These are phyloP conservation scores for Eristalis intricaria DNA, from an alignment of 2,888 invertebrate species.

Conservation along the genomic window DNA sequence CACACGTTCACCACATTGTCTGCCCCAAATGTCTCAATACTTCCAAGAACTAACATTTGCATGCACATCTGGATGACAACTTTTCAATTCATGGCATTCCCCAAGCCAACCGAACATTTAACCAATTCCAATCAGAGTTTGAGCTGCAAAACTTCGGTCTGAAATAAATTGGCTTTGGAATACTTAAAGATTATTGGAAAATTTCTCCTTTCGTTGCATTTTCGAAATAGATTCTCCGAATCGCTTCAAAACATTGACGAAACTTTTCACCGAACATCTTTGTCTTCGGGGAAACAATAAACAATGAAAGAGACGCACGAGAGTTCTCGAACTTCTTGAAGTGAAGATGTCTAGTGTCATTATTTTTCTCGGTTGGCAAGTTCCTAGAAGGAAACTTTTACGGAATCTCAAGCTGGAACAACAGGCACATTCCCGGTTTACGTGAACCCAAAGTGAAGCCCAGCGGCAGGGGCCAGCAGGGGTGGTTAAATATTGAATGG, in stretches of 20 bases:
- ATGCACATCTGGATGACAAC: not conserved
- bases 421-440: constrained; percentile 30
- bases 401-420: constrained; percentile 25
- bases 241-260: constrained; percentile 25
- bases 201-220: constrained; percentile 21
- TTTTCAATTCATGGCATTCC: not conserved
- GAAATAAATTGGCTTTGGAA: constrained; percentile 22
- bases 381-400: constrained; percentile 37
- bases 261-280: constrained; percentile 17
- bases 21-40: no score
- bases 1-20: no score
- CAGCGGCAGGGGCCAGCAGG: not conserved
- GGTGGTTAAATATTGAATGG: constrained; percentile 48
- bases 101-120: not conserved
- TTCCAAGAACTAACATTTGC: no score
- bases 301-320: constrained; percentile 25
- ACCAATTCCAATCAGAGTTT: not conserved
- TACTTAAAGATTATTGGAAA: constrained; percentile 19
- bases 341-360: constrained; percentile 27
- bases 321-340: constrained; percentile 37
- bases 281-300: constrained; percentile 26
- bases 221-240: constrained; percentile 3
- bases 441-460: not conserved
- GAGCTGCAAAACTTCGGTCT: not conserved
- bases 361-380: constrained; percentile 10